Conservation (phyloP, 2,888 invertebrate genomes). For the Pegoplata infirma region DNA sequence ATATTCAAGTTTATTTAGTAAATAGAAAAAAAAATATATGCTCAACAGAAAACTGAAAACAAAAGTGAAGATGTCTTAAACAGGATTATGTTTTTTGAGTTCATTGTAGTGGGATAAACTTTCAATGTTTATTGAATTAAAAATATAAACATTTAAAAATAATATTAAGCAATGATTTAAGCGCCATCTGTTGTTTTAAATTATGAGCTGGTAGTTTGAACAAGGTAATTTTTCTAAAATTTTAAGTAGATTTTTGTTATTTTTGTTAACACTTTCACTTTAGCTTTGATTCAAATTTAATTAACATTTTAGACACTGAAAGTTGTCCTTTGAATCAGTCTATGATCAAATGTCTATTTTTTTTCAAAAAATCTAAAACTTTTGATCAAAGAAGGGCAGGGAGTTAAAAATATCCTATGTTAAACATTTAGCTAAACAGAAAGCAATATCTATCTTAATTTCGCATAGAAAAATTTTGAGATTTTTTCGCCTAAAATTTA, state of each 20-base stretch:
- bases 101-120: conserved; percentile 39
- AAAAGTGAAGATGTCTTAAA: conserved; percentile 52
- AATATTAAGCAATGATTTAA: neutral
- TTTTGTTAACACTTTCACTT: neutral
- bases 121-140: neutral
- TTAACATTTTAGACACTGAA: too few species aligned
- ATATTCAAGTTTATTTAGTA: conserved; percentile 23
- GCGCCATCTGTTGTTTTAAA: neutral
- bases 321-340: too few species aligned
- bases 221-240: neutral
- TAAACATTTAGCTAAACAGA: too few species aligned
- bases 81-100: conserved; percentile 29
- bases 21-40: neutral
- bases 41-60: conserved; percentile 11
- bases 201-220: neutral
- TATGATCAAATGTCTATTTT: too few species aligned
- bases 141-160: neutral
- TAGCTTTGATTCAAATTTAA: neutral
- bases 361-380: too few species aligned
- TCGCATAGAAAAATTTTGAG: too few species aligned
- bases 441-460: too few species aligned
- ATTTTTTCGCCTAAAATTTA: too few species aligned
- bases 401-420: too few species aligned
- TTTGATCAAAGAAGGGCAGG: too few species aligned
- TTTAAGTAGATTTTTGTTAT: neutral